Base-by-base conservation (phyloP, 2,113 vertebrate genomes). In the Raja brachyura region DNA sequence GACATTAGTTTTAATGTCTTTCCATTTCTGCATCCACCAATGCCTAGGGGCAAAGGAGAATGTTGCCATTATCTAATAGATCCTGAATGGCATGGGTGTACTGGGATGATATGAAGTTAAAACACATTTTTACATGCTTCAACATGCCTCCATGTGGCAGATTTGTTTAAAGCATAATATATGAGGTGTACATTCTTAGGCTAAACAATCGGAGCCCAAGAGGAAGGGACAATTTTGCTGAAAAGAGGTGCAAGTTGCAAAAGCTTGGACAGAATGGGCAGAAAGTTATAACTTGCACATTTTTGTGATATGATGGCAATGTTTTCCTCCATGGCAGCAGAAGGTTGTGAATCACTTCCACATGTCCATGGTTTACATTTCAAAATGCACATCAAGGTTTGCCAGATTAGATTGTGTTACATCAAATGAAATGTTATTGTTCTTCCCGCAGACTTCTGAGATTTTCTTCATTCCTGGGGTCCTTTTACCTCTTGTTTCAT, bases 11-110 rank as follows among this genome's bases (percentile, higher is more conserved):
- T 54, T 92, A 92, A 20, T 73, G 66, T 9, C 11, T 92, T 25
- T 73, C 90, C 1, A 4, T 33, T 70, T 92, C 13, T 74, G 90
- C 39, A 92, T 54, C 33, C 28, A 16, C 25, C 48, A 48, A 92
- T 18, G 33, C 90, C 33, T 10, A 28, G 70, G 39, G 68, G 66
- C 66, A 68, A 28, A 73, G 59, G 33, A 54, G 20, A 54, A 73
- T 54, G 25, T 70, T 9, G 39, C 73, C 73, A 92, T 92, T 74
- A 92, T 92, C 66, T 28, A 92, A 92, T 63, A 18, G 70, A 73
- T 73, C 70, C 70, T 68, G 16, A 68, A 68, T 61, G 56, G 25
- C 81, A 85, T 56, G n/a, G 56, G 28, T 86, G 28, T n/a, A 88
- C 83, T 18, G 83, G 61, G 83, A 63, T 66, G n/a, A 63, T 63